Percentiles rank a stretch among this genome's conserved stretches.
These are phyloP conservation scores for Slavum lentiscoides DNA, from an alignment of 2,888 invertebrate species.

Conservation along the genomic window DNA sequence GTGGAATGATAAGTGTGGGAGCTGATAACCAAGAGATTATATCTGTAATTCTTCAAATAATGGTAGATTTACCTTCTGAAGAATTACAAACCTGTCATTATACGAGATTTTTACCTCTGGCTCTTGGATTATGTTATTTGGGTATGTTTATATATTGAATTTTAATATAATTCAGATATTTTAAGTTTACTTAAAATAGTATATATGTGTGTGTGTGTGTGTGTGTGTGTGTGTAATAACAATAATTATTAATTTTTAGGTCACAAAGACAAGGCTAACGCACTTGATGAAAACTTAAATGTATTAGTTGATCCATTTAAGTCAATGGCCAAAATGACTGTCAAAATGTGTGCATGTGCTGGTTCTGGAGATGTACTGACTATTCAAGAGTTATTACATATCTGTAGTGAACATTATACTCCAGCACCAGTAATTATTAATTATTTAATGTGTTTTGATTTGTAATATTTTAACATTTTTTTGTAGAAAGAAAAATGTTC, in stretches of 20 bases:
- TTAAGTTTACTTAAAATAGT: constrained; percentile 1
- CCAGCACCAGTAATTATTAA: constrained; percentile 60
- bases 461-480: not conserved
- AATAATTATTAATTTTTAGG: constrained; percentile 62
- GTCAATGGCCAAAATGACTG: constrained; percentile 92
- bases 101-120: constrained; percentile 85
- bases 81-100: constrained; percentile 75
- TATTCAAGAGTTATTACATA: constrained; percentile 93
- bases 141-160: constrained; percentile 62
- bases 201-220: too few species aligned
- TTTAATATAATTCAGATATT: not conserved
- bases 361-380: constrained; percentile 99
- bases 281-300: constrained; percentile 87
- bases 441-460: not conserved
- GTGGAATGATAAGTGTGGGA: constrained; percentile 92
- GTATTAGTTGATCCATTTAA: constrained; percentile 92
- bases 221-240: not conserved
- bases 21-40: constrained; percentile 85
- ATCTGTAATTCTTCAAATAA: constrained; percentile 67
- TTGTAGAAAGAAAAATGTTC: constrained; percentile 55
- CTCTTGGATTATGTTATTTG: constrained; percentile 89
- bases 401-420: constrained; percentile 98
- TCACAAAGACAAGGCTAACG: constrained; percentile 88
- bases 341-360: constrained; percentile 98
- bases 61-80: constrained; percentile 68